These are phyloP conservation scores for Ennomos erosarius DNA, from an alignment of 2,888 invertebrate species.

Conservation along the genomic window DNA sequence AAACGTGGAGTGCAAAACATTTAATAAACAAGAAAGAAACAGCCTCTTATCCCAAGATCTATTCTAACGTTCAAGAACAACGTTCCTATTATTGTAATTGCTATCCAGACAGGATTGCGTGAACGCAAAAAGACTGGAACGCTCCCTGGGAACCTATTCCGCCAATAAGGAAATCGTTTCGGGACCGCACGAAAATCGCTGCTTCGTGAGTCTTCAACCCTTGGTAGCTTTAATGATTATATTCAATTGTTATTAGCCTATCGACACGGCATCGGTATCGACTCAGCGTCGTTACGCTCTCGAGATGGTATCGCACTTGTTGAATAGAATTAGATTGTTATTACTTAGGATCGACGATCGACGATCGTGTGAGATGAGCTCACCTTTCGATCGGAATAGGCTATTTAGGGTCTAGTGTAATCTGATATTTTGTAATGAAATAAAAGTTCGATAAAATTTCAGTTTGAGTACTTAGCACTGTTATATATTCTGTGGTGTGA, in stretches of 20 bases:
- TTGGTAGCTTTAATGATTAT: slow-evolving; percentile 66
- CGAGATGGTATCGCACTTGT: slow-evolving; percentile 38
- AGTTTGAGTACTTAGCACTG: too few relatives aligned
- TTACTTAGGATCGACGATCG: slow-evolving; percentile 17
- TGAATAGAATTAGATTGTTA: slow-evolving; percentile 42
- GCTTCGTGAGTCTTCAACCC: slow-evolving; percentile 62
- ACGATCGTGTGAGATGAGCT: slow-evolving; percentile 19
- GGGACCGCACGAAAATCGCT: slow-evolving; percentile 72
- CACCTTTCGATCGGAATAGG: slow-evolving; percentile 20
- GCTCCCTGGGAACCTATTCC: slow-evolving; percentile 74
- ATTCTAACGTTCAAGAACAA: slow-evolving; percentile 28
- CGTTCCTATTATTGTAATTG: slow-evolving; percentile 49
- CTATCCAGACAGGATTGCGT: slow-evolving; percentile 45
- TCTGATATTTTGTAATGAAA: neutral
- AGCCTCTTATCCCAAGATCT: slow-evolving; percentile 17
- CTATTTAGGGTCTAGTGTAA: slow-evolving; percentile 14
- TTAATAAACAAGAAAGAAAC: neutral
- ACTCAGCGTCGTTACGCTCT: slow-evolving; percentile 34
- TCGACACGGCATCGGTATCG: slow-evolving; percentile 40
- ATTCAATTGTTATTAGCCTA: slow-evolving; percentile 56
- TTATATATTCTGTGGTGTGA: too few relatives aligned
- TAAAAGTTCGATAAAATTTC: too few relatives aligned
- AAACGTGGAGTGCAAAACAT: too few relatives aligned
- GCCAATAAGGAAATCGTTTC: slow-evolving; percentile 79
- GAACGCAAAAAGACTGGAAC: slow-evolving; percentile 61